These are phyloP conservation scores for Bicyclus anynana DNA, from an alignment of 1,140 invertebrate genomes.

Conservation along the genomic window DNA sequence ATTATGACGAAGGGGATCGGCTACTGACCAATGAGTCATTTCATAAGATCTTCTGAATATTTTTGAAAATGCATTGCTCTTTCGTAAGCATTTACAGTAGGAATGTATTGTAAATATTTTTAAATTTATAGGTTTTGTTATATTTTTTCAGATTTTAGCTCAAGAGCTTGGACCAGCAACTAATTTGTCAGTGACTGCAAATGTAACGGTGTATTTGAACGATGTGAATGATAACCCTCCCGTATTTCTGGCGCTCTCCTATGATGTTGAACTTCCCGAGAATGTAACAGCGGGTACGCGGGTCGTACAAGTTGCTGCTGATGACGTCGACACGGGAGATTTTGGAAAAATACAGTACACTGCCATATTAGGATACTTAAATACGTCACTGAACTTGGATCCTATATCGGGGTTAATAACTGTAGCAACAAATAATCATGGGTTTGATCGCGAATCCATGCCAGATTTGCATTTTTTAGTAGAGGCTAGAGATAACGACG, in stretches of 20 bases:
- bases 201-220: conserved; percentile 87
- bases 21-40: too few species aligned
- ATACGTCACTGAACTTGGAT: conserved; percentile 87
- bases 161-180: conserved; percentile 86
- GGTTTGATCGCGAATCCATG: conserved; percentile 90
- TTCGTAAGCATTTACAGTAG: too few species aligned
- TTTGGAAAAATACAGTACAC: conserved; percentile 88
- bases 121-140: neutral
- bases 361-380: conserved; percentile 84
- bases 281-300: conserved; percentile 87
- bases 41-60: too few species aligned
- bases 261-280: conserved; percentile 86
- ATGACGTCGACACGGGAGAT: conserved; percentile 85
- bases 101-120: too few species aligned
- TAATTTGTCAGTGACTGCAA: conserved; percentile 84
- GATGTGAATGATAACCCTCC: conserved; percentile 96
- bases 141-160: conserved; percentile 83
- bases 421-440: conserved; percentile 84
- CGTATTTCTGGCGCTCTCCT: conserved; percentile 84
- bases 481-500: conserved; percentile 91
- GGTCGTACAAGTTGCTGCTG: conserved; percentile 86
- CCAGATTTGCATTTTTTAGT: conserved; percentile 87
- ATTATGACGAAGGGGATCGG: too few species aligned
- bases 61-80: too few species aligned
- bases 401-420: conserved; percentile 87